Conservation (phyloP, 2,797 vertebrate species). For the Taeniopygia guttata region DNA sequence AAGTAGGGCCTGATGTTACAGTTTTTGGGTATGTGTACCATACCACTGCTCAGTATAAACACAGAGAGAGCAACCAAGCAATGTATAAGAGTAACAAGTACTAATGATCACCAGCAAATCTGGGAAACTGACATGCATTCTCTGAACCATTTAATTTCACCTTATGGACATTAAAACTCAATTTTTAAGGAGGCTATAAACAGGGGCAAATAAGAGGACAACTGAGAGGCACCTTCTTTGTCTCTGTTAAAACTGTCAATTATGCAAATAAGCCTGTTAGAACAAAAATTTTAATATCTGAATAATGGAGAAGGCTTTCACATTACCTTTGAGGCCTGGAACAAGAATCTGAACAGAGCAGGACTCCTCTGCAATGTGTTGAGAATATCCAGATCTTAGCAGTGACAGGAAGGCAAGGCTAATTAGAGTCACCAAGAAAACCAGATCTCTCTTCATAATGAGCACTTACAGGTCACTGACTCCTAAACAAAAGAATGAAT, state of each 20-base stretch:
- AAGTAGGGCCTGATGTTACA: neutral
- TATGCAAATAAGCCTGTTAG: neutral
- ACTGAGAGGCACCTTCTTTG: neutral
- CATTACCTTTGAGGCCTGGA: conserved; percentile 94
- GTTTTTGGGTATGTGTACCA: neutral
- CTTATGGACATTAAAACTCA: neutral
- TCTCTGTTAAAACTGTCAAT: neutral
- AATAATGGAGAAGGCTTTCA: neutral
- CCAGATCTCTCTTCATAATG: conserved; percentile 84
- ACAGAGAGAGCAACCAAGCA: neutral
- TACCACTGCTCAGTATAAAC: neutral
- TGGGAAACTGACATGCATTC: neutral
- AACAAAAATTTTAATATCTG: neutral
- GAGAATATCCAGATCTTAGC: conserved; percentile 77
- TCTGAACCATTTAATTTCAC: neutral
- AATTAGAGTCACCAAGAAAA: conserved; percentile 74
- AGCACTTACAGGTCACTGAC: conserved; percentile 68
- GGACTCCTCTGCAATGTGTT: conserved; percentile 87
- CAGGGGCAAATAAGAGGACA: neutral
- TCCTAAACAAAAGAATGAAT: conserved; percentile 71
- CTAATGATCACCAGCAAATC: neutral
- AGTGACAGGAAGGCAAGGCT: conserved; percentile 81
- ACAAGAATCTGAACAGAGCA: conserved; percentile 97
- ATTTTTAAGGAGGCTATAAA: neutral
- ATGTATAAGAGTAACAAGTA: neutral